A percentile compares a stretch with the other conserved stretches of the same genome.
These are phyloP conservation scores for Pseudolaguvia tuberculata DNA, from an alignment of 2,113 vertebrate genomes.

Conservation along the genomic window DNA sequence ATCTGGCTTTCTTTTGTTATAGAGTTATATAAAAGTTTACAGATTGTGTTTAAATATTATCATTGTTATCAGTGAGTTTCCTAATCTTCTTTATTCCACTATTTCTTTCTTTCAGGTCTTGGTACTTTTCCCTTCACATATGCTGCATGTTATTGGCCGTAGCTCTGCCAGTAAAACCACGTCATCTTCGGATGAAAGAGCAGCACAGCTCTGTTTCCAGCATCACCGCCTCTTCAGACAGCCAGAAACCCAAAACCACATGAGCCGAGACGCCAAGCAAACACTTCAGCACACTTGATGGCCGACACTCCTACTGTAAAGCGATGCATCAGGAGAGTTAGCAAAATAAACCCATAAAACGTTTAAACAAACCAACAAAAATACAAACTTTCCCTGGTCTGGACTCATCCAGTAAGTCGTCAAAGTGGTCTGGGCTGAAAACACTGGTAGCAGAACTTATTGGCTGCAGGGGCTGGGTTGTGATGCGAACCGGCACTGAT, in stretches of 20 bases:
- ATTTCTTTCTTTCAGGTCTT: slow-evolving; percentile 72
- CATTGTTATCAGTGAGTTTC: background rate
- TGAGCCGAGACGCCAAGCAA: slow-evolving; percentile 51
- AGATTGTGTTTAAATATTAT: no score
- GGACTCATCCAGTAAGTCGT: slow-evolving; percentile 31
- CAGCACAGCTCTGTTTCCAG: slow-evolving; percentile 61
- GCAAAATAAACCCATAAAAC: slow-evolving; percentile 32
- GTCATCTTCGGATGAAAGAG: slow-evolving; percentile 68
- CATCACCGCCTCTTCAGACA: slow-evolving; percentile 68
- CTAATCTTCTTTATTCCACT: background rate
- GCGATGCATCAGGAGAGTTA: slow-evolving; percentile 30
- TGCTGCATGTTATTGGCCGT: slow-evolving; percentile 75
- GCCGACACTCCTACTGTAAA: slow-evolving; percentile 37
- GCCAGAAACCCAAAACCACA: slow-evolving; percentile 70
- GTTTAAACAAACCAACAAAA: slow-evolving; percentile 37
- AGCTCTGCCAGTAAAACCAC: slow-evolving; percentile 76
- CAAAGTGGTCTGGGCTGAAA: slow-evolving; percentile 29
- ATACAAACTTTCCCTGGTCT: slow-evolving; percentile 37
- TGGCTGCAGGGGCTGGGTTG: slow-evolving; percentile 17
- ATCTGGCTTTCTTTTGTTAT: no score
- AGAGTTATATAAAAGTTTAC: no score
- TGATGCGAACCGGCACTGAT: slow-evolving; percentile 26
- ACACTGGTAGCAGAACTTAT: slow-evolving; percentile 27
- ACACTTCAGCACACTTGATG: slow-evolving; percentile 28
- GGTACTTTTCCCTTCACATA: slow-evolving; percentile 83